Evolutionary conservation across 2,888 invertebrate species (phyloP).

Genomic region (Lepidochitona cinerea): DNA sequence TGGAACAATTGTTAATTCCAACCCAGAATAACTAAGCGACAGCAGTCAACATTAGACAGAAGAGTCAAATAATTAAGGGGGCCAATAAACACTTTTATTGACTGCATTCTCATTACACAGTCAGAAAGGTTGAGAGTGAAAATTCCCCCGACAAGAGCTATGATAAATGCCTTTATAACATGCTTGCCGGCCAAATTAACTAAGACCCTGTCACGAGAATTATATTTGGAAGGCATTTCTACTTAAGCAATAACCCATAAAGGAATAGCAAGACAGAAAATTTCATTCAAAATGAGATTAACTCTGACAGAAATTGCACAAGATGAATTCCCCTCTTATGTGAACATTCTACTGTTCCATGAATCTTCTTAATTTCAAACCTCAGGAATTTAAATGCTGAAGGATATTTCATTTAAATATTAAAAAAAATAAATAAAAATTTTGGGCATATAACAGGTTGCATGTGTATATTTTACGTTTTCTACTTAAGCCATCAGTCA

Average conservation of each 20-base stretch:
- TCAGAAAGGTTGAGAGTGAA: background rate
- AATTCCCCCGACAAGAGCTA: background rate
- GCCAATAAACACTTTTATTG: conserved; percentile 1
- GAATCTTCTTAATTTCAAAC: too few species aligned
- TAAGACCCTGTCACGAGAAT: background rate
- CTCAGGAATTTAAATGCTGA: too few species aligned
- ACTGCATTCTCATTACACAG: background rate
- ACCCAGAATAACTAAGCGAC: background rate
- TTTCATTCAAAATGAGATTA: background rate
- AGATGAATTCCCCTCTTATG: background rate
- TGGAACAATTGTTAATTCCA: background rate
- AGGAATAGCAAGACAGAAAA: background rate
- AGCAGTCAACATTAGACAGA: background rate
- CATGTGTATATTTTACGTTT: too few species aligned
- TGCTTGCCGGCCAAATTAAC: background rate
- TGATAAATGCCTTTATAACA: background rate
- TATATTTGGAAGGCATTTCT: background rate
- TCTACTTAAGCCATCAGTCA: too few species aligned
- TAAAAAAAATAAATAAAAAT: too few species aligned
- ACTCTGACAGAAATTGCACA: background rate
- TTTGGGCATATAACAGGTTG: too few species aligned
- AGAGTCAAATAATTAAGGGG: background rate
- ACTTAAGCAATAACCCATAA: background rate
- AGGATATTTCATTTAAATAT: too few species aligned
- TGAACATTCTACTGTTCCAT: too few species aligned